Base-by-base conservation (phyloP, 2,113 vertebrate species). In the Thalassoma bifasciatum region DNA sequence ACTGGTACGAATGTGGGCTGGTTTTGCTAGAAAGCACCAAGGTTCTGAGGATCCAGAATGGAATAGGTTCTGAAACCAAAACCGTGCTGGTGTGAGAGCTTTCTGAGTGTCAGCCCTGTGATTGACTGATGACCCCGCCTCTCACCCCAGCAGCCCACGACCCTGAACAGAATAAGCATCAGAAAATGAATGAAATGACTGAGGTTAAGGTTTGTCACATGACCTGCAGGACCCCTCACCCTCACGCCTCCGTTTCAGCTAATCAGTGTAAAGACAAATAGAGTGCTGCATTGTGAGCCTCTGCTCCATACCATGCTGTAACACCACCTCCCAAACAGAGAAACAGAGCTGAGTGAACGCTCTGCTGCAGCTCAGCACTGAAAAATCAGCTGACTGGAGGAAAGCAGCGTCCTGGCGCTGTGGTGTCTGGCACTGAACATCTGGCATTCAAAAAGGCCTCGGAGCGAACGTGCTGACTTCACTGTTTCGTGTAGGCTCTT, bases 391-490 rank as follows among this genome's bases (percentile, higher is more conserved):
- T 86, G 89, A 90, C 74, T 82, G 81, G 72, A 86, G 68, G 58
- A 82, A 77, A 90, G 81, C 67, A 50, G 69, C 57, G 42, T 61
- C 77, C 84, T 79, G 77, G 79, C 77, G 83, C 81, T 57, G 26
- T 46, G 69, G 82, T 44, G 36, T 79, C 81, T 82, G 83, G 75
- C 51, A 66, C 83, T 36, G 24, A 84, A 87, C 91, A 93, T 88
- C 91, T 92, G 91, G 85, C 89, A 87, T 90, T 90, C 86, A 78
- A 88, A n/a, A 90, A 85, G 72, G 72, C 84, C 91, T 82, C 67
- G 38, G 60, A 80, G 81, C 70, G 67, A 83, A 84, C 60, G 54
- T 40, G 87, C 78, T 91, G 88, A 92, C 86, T 72, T 85, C 75
- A 75, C 77, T 23, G 73, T 88, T 90, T 75, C 11, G 12, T 21